Conservation (phyloP, 2,888 invertebrate species). For the Gymnoscelis rufifasciata region DNA sequence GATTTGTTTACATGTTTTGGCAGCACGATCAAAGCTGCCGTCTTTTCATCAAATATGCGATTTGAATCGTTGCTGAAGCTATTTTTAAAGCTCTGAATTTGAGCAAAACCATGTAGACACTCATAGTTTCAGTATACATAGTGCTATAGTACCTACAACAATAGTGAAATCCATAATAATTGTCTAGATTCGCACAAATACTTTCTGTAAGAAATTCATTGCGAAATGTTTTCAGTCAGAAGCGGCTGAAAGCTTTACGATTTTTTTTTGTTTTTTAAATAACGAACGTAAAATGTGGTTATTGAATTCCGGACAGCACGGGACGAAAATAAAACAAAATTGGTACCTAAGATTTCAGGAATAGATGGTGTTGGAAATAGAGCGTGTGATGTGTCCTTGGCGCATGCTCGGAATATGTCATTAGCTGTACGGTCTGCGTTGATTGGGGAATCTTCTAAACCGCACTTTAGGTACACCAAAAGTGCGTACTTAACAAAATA, state of each 20-base stretch:
- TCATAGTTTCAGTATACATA: too few relatives aligned
- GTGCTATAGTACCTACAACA: too few relatives aligned
- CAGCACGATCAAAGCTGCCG: slow-evolving; percentile 37
- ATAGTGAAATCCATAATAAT: too few relatives aligned
- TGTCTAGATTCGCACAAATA: too few relatives aligned
- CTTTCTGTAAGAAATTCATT: too few relatives aligned
- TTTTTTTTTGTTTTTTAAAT: too few relatives aligned
- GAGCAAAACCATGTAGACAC: slow-evolving; percentile 3
- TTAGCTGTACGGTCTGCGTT: slow-evolving; percentile 42
- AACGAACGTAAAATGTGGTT: slow-evolving; percentile 6
- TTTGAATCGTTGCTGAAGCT: slow-evolving; percentile 26
- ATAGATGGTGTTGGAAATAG: slow-evolving; percentile 67
- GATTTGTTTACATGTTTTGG: slow-evolving; percentile 27
- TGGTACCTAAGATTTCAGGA: slow-evolving; percentile 60
- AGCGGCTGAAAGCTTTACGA: too few relatives aligned
- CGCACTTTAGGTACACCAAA: too few relatives aligned
- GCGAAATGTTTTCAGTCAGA: too few relatives aligned
- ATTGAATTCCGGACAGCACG: slow-evolving; percentile 49
- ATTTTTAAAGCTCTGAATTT: slow-evolving; percentile 15
- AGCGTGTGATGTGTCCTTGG: slow-evolving; percentile 69
- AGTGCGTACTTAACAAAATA: too few relatives aligned
- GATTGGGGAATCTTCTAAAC: slow-evolving; percentile 36
- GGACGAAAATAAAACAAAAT: slow-evolving; percentile 73
- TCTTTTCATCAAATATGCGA: slow-evolving; percentile 25
- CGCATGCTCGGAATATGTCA: slow-evolving; percentile 63